Conservation (phyloP, 2,113 vertebrate species). For the Pomatostomus ruficeps region DNA sequence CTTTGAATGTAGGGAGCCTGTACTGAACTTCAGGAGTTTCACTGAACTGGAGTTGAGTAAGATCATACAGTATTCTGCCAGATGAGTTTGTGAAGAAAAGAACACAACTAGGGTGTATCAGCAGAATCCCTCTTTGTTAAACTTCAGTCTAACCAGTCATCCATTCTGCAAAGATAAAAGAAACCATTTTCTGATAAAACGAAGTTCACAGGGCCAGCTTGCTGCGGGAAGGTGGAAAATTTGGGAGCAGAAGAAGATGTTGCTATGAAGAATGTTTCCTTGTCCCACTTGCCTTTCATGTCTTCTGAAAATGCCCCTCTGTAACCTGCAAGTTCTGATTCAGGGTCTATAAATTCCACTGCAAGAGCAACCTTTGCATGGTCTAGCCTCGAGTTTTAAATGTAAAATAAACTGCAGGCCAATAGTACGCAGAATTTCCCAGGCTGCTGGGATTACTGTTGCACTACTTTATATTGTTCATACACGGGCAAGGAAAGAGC, state of each 20-base stretch:
- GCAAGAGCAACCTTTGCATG: neutral
- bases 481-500: neutral
- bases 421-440: neutral
- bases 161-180: conserved; percentile 39
- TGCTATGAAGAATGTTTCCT: neutral
- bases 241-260: neutral
- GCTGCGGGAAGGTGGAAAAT: neutral
- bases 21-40: neutral
- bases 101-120: neutral
- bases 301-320: neutral
- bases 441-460: neutral
- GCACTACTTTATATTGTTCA: neutral
- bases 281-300: neutral
- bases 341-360: neutral
- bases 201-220: neutral
- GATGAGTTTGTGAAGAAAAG: neutral
- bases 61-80: neutral
- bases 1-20: neutral
- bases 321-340: neutral
- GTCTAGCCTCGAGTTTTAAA: neutral
- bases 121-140: neutral
- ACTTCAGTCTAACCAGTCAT: neutral
- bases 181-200: neutral
- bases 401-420: neutral
- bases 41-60: neutral